A percentile compares a stretch with the other conserved stretches of the same genome.
These are phyloP conservation scores for Gymnarchus niloticus DNA, from an alignment of 2,113 vertebrate genomes.

Conservation along the genomic window DNA sequence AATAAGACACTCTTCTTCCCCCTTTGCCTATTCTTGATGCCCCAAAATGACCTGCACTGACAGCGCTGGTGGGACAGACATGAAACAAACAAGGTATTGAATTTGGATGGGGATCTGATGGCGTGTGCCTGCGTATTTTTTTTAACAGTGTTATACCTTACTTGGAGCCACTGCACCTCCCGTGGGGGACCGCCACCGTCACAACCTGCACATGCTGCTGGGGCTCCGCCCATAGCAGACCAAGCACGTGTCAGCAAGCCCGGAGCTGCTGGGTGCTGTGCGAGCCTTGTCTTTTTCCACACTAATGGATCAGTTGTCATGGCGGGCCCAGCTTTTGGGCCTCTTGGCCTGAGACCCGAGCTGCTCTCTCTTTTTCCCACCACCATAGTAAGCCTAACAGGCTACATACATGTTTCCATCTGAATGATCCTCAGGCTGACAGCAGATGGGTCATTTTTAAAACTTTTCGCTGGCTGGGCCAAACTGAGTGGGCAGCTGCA, in stretches of 20 bases:
- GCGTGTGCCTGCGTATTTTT: background rate
- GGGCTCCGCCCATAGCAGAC: no score
- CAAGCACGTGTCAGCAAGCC: no score
- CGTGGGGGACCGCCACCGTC: no score
- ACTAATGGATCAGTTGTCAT: slow-evolving; percentile 12
- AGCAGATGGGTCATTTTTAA: background rate
- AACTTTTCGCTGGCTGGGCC: background rate
- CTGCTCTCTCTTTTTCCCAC: background rate
- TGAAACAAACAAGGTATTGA: background rate
- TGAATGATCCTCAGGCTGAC: background rate
- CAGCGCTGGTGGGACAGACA: background rate
- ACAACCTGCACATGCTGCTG: no score
- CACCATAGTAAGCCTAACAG: no score
- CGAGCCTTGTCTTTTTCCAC: background rate
- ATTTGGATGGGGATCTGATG: background rate
- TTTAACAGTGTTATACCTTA: background rate
- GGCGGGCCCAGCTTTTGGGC: background rate
- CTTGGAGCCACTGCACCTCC: no score
- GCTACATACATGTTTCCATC: no score
- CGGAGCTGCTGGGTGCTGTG: no score
- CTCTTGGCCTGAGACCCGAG: background rate
- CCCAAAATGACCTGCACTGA: background rate
- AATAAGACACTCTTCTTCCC: background rate
- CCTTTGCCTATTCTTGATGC: background rate
- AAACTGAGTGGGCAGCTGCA: background rate